Base-by-base conservation (phyloP, 53 echinoderm and acorn worm genomes). In the Stichopus horrens region DNA sequence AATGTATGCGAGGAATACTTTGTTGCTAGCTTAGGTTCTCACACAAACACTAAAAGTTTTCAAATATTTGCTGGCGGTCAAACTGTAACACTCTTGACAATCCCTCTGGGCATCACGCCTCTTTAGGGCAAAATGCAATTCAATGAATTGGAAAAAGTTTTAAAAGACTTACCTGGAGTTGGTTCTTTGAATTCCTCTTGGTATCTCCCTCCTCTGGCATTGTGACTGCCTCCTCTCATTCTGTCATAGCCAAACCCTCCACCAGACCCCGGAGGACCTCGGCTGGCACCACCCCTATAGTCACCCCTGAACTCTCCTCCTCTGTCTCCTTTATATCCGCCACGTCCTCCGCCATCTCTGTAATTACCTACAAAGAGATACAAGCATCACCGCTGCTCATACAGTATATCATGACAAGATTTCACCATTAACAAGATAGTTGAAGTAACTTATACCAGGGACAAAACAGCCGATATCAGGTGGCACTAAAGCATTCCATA, bases 151-250 rank as follows among this genome's bases (percentile, higher is more conserved):
- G 63, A 13, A 13, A 13, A 13, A 16, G 63, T 8, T 63, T 63
- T 63, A 63, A 14, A 13, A 67, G 16, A 78, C 88, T 74, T 79
- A 94, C 94, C 94, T 88, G 94, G 79, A 60, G 94, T 91, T 19
- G 92, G 91, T 89, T 94, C 94, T 83, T 81, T 94, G 59, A 94
- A 92, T 22, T 94, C 94, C 5, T 94, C 92, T 5, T 66, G 37
- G 16, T 53, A 57, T 37, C 86, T 65, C 6, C 90, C 88, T 14
- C 86, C 90, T 60, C 91, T 79, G 52, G 92, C 75, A 7, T 89
- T 90, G 54, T 53, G 90, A 73, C 90, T 93, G 5, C 92, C 87
- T 18, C 74, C 77, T 67, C 90, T 88, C 18, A 66, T 86, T 81
- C 86, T 86, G 52, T 83, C 86, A 14, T 88, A 58, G 5, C 87